A percentile compares a stretch with the other conserved stretches of the same genome.
phyloP scores from a whole-genome alignment of 2,888 invertebrate species.

The Priocnemis perturbator region DNA sequence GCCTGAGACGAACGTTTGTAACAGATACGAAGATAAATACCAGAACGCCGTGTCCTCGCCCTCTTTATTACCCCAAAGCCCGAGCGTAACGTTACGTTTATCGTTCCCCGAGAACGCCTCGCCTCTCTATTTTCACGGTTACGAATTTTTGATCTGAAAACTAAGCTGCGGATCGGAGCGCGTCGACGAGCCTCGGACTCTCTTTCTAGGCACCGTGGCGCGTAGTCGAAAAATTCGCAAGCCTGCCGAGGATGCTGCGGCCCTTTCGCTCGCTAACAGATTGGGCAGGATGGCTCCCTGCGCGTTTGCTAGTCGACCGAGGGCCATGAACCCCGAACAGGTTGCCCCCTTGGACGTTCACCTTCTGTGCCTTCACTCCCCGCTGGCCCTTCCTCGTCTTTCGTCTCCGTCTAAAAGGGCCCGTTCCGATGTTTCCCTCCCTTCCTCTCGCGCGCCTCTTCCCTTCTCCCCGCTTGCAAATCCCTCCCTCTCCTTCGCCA shows the following conservation, averaged over 20 bases:
- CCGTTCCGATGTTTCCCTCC: conserved; percentile 38
- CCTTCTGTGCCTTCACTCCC: conserved; percentile 65
- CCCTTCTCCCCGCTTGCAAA: conserved; percentile 20
- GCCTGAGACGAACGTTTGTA: too few species aligned
- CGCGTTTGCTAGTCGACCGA: conserved; percentile 71
- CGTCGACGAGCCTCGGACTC: too few species aligned
- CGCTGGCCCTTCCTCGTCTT: conserved; percentile 49
- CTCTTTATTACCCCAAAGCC: too few species aligned
- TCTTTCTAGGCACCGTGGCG: too few species aligned
- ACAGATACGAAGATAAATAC: too few species aligned
- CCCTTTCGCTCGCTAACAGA: conserved; percentile 63
- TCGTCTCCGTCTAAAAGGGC: conserved; percentile 56
- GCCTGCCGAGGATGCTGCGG: conserved; percentile 32
- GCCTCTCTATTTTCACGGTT: not conserved
- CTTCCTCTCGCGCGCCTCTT: conserved; percentile 23
- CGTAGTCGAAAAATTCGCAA: not conserved
- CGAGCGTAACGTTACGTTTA: too few species aligned
- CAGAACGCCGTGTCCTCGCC: too few species aligned
- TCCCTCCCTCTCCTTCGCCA: conserved; percentile 23
- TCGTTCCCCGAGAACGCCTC: not conserved
- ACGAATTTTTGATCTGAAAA: too few species aligned
- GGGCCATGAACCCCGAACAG: conserved; percentile 76
- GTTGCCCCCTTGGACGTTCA: conserved; percentile 75
- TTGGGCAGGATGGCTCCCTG: conserved; percentile 63
- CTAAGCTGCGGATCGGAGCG: too few species aligned